phyloP scores from a whole-genome alignment of 2,797 vertebrate species.

The Phoebastria nigripes region DNA sequence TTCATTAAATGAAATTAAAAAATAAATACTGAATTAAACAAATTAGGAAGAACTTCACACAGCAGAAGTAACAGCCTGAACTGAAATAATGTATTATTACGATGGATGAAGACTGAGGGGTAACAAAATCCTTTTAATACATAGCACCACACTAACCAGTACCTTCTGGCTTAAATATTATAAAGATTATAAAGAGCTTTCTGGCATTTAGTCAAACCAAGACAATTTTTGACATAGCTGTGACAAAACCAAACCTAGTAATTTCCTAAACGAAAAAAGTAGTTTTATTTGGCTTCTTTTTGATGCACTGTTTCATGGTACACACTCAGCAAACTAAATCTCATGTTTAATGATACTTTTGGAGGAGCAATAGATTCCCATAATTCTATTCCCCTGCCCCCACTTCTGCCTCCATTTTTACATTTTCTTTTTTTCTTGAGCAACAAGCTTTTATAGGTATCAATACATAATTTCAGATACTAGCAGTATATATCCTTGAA shows the following conservation, averaged over 20 bases:
- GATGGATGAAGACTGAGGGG: background rate
- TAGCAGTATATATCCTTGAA: background rate
- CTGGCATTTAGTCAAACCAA: background rate
- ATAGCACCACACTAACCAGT: background rate
- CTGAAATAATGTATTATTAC: background rate
- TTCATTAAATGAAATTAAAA: background rate
- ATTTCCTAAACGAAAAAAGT: background rate
- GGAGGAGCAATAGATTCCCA: background rate
- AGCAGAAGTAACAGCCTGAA: background rate
- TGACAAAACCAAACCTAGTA: background rate
- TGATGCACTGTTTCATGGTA: background rate
- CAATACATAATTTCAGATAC: background rate
- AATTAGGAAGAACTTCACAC: background rate
- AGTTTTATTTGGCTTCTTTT: background rate
- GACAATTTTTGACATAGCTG: background rate
- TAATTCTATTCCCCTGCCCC: background rate
- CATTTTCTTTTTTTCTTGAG: background rate
- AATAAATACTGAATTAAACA: background rate
- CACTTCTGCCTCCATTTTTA: background rate
- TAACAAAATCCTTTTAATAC: background rate
- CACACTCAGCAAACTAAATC: background rate
- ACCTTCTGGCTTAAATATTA: background rate
- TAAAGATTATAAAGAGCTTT: background rate
- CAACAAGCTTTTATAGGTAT: background rate
- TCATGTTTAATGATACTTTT: background rate